A percentile compares a stretch with the other conserved stretches of the same genome.
Conservation (phyloP, 1,140 invertebrate genomes). For the Lepidurus packardi region DNA sequence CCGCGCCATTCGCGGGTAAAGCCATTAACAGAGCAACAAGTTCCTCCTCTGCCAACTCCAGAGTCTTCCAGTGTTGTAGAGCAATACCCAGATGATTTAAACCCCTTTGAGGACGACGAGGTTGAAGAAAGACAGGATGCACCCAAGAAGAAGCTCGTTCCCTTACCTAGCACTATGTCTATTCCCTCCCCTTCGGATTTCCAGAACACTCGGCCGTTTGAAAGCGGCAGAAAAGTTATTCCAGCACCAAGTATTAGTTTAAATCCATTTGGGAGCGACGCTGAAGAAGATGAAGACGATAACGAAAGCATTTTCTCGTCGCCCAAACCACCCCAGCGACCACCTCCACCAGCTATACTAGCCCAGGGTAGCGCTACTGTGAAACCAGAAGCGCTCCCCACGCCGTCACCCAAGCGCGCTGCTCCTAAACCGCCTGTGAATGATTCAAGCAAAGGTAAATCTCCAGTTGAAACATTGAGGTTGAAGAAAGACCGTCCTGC, state of each 20-base stretch:
- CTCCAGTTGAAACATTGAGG: slow-evolving; percentile 22
- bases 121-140: slow-evolving; percentile 33
- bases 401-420: slow-evolving; percentile 29
- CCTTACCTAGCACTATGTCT: slow-evolving; percentile 1
- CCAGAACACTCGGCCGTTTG: slow-evolving; percentile 10
- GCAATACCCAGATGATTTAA: slow-evolving; percentile 67
- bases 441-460: slow-evolving; percentile 35
- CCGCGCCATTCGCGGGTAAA: background rate
- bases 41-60: background rate
- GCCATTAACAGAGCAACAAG: background rate
- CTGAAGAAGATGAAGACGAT: slow-evolving; percentile 54
- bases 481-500: slow-evolving; percentile 38
- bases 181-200: background rate
- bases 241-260: slow-evolving; percentile 39
- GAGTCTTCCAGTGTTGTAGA: slow-evolving; percentile 20
- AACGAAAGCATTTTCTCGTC: slow-evolving; percentile 29
- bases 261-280: slow-evolving; percentile 67
- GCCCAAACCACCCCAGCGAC: slow-evolving; percentile 35
- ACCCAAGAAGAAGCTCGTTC: background rate
- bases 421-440: slow-evolving; percentile 32
- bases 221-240: slow-evolving; percentile 19
- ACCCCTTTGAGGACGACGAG: slow-evolving; percentile 55
- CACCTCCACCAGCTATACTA: slow-evolving; percentile 17
- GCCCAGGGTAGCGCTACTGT: slow-evolving; percentile 31
- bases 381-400: slow-evolving; percentile 35